Evolutionary conservation across 2,888 invertebrate genomes (phyloP), one percentile per base, ranked within the genome.

Genomic region (Dynastes tityus): DNA sequence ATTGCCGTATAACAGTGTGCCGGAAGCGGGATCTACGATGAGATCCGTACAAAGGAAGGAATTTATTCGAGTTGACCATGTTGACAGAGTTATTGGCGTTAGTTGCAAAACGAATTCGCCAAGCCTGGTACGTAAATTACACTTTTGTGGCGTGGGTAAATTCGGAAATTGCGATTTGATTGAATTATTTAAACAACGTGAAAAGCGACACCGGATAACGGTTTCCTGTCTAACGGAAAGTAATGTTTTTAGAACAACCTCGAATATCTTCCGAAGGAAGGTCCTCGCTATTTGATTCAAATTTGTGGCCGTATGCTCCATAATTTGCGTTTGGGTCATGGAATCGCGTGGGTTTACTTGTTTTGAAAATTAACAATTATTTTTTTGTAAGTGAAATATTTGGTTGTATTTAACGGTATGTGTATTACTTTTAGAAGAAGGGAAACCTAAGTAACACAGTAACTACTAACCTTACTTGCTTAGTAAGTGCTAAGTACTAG

Each of bases 11-110:
- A 49, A 16, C 40, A 58, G 37, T 61, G 22, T 61, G 73, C 40
- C 61, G 45, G 37, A 61, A 73, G 61, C 61, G 13, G 45, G 61
- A 61, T 73, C 40, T 61, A 73, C 73, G 40, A 73, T 73, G 73
- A 73, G 22, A 73, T 22, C 58, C 13, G 22, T 22, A 73, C 73
- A 73, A 73, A 73, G 73, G 73, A 61, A 58, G 73, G 61, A 73
- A 73, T 73, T 73, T 73, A 73, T 73, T 73, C 73, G 61, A 61
- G 73, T 73, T 40, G 73, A 40, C 61, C 73, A 73, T 73, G 61
- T 73, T 73, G 73, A 73, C 73, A 73, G 61, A 73, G 73, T 61
- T 73, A 61, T 73, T 61, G 61, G 61, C 58, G 40, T 45, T 61
- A 45, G 73, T 53, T 45, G 61, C 73, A 45, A 73, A 61, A 58